Base-by-base conservation (phyloP, 2,797 vertebrate species). In the Petrocephalus schoutedeni region DNA sequence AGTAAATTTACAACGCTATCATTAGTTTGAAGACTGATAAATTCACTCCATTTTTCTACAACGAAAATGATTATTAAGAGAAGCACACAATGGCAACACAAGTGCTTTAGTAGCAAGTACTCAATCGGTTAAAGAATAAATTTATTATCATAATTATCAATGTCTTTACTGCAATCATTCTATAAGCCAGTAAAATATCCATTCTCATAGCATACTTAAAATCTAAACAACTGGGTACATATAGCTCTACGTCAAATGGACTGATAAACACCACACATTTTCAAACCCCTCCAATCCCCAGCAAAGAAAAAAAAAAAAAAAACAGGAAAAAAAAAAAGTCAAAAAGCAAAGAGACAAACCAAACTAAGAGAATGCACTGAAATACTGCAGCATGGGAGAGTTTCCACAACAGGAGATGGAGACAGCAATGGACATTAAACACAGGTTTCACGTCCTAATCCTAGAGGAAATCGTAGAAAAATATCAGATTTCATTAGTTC, bases 11-110 rank as follows among this genome's bases (percentile, higher is more conserved):
- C 98, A 98, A 97, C 95, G 96, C 96, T 98, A 97, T 98, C 96
- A 97, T 98, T 98, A 98, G 96, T 97, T 97, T 95, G 95, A 97
- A 98, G 97, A 97, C 98, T 98, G 98, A 97, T 97, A 98, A 98
- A 98, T 97, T 96, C 98, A 98, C 97, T 98, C 97, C 94, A 97
- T 97, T 98, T 98, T 99, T 98, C 98, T 99, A 99, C 98, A 99
- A 99, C 97, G 97, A 98, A 99, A 99, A 99, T 98, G 95, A 98
- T 98, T 95, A 95, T 96, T 97, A 98, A 98, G 97, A 98, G 97
- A 98, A 99, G 97, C 98, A 98, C 97, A 98, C 97, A 95, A 98
- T 97, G 97, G 97, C 96, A 98, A 98, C 97, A 99, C 97, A 98
- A 98, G 97, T 96, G 95, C 95, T 95, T 86, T 97, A 97, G 97